A percentile compares a stretch with the other conserved stretches of the same genome.
Conservation (phyloP, 2,888 invertebrate genomes). For the Phymatocera aterrima region DNA sequence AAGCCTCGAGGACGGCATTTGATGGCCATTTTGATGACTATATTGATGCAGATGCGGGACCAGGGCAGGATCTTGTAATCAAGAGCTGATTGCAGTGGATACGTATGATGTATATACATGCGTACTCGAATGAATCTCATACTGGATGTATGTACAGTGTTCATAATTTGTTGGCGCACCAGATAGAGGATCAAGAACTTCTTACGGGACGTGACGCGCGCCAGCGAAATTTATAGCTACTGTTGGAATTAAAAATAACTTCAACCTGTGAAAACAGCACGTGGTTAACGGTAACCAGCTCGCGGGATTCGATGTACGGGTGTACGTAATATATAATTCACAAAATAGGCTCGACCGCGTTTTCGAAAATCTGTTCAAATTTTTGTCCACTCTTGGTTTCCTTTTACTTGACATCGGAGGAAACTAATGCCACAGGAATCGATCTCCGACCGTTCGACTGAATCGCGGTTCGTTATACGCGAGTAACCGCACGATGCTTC, state of each 20-base stretch:
- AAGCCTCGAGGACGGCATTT: not conserved
- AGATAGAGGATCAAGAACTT: conserved; percentile 10
- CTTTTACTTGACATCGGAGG: too few relatives aligned
- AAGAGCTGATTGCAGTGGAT: not conserved
- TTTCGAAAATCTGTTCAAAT: too few relatives aligned
- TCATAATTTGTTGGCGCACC: not conserved
- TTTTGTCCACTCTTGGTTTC: too few relatives aligned
- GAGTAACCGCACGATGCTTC: not conserved
- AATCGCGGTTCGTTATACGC: not conserved
- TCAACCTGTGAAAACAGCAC: conserved; percentile 27
- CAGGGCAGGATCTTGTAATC: not conserved
- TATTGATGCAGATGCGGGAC: not conserved
- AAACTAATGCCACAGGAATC: not conserved
- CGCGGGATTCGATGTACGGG: too few relatives aligned
- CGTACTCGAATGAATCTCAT: too few relatives aligned
- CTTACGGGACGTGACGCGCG: not conserved
- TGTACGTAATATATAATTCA: too few relatives aligned
- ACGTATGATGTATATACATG: not conserved
- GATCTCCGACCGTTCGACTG: not conserved
- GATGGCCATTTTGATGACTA: not conserved
- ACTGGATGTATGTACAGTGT: too few relatives aligned
- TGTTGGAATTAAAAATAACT: conserved; percentile 29
- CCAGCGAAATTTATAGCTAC: conserved; percentile 34
- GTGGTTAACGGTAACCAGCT: conserved; percentile 18
- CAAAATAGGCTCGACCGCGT: too few relatives aligned